Conservation (phyloP, 1,140 invertebrate species). For the Oryctes rhinoceros region DNA sequence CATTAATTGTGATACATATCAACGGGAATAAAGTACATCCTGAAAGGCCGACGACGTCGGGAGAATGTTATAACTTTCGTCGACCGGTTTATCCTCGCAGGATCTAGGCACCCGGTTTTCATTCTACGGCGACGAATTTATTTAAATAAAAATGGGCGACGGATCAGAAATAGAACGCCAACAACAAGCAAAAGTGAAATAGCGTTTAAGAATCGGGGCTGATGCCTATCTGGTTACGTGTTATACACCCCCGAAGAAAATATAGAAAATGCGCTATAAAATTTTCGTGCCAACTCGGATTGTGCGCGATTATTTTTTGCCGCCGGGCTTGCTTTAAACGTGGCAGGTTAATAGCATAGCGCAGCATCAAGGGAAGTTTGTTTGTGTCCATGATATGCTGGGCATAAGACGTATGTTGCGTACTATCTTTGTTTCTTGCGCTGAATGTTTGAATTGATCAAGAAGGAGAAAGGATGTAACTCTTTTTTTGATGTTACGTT, state of each 20-base stretch:
- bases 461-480: too few relatives aligned
- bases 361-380: too few relatives aligned
- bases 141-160: conserved; percentile 10
- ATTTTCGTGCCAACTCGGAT: conserved; percentile 7
- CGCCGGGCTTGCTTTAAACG: not conserved
- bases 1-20: conserved; percentile 19
- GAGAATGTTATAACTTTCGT: conserved; percentile 6
- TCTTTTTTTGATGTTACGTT: too few relatives aligned
- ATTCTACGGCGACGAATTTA: not conserved
- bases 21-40: conserved; percentile 17
- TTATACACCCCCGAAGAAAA: not conserved
- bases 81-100: not conserved
- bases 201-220: not conserved
- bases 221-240: not conserved
- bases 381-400: too few relatives aligned
- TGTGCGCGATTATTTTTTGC: conserved; percentile 14
- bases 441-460: too few relatives aligned
- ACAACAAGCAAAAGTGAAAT: conserved; percentile 14
- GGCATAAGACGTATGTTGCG: too few relatives aligned
- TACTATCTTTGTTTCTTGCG: too few relatives aligned
- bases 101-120: not conserved
- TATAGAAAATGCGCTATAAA: not conserved
- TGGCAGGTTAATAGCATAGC: too few relatives aligned
- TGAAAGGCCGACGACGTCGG: not conserved
- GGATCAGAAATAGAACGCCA: conserved; percentile 6